phyloP scores from a whole-genome alignment of 2,888 invertebrate genomes.

The Drosophila subsilvestris region DNA sequence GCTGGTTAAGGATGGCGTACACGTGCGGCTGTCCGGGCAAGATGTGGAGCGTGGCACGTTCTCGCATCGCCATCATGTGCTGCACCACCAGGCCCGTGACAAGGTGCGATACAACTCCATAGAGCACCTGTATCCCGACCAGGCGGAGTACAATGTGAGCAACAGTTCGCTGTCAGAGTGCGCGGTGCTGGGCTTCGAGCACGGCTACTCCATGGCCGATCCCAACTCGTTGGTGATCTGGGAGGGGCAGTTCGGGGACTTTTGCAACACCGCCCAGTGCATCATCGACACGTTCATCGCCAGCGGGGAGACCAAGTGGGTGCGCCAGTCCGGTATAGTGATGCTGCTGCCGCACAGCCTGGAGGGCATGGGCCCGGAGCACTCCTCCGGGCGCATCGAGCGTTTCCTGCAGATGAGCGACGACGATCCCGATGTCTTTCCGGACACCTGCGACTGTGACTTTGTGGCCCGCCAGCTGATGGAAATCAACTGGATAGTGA shows the following conservation, averaged over 20 bases:
- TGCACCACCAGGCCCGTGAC: constrained; percentile 98
- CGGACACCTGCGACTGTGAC: constrained; percentile 91
- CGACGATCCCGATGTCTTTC: constrained; percentile 97
- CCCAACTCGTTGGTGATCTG: constrained; percentile 97
- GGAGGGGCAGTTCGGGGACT: constrained; percentile 99
- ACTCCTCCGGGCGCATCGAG: constrained; percentile 88
- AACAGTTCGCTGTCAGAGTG: constrained; percentile 99
- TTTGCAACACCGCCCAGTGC: constrained; percentile 99
- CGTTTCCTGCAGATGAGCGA: constrained; percentile 96
- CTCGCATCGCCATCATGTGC: constrained; percentile 96
- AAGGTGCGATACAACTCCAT: constrained; percentile 92
- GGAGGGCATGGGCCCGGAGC: constrained; percentile 97
- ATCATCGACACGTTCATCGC: constrained; percentile 96
- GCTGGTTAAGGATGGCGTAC: constrained; percentile 96
- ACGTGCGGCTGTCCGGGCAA: constrained; percentile 96
- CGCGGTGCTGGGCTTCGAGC: constrained; percentile 94
- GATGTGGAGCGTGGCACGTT: constrained; percentile 99
- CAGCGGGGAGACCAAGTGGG: constrained; percentile 98
- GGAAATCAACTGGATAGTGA: constrained; percentile 97
- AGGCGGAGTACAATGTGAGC: constrained; percentile 98
- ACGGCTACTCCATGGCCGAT: constrained; percentile 98
- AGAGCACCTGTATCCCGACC: constrained; percentile 96
- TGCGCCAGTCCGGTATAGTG: constrained; percentile 97
- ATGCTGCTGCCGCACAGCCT: constrained; percentile 97
- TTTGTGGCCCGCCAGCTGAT: constrained; percentile 96